A percentile compares a stretch with the other conserved stretches of the same genome.
These are phyloP conservation scores for Parapristionchus giblindavisi DNA, from an alignment of 2,888 invertebrate species.

Conservation along the genomic window DNA sequence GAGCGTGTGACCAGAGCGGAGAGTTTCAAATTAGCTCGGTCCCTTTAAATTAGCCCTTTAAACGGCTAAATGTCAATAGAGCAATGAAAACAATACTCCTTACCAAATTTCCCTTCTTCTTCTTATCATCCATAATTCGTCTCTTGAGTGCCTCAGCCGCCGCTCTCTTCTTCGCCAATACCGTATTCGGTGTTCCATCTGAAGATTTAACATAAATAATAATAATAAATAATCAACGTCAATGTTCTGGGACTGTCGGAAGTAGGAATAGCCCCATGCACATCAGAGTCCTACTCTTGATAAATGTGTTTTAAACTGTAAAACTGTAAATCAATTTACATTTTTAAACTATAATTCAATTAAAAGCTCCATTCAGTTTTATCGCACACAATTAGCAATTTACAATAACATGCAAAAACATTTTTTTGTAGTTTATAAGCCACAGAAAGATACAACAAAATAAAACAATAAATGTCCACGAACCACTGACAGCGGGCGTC, in stretches of 20 bases:
- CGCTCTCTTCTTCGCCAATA: constrained; percentile 21
- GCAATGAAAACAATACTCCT: background rate
- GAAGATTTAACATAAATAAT: background rate
- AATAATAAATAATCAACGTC: background rate
- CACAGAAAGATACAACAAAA: no score
- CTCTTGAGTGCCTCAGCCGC: constrained; percentile 4
- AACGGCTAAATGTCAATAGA: background rate
- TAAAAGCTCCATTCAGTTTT: no score
- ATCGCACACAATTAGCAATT: background rate
- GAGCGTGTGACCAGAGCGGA: no score
- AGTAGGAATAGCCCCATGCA: no score
- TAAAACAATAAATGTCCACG: no score
- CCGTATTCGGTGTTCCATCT: background rate
- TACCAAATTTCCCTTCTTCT: constrained; percentile 11
- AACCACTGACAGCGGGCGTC: background rate
- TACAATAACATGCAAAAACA: background rate
- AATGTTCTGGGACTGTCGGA: no score
- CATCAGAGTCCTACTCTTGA: no score
- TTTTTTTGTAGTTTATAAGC: background rate
- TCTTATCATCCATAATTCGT: constrained; percentile 27
- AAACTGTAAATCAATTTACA: constrained; percentile 2
- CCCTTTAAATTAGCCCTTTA: no score
- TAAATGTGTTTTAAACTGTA: background rate
- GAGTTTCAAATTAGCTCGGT: no score
- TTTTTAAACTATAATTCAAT: no score